phyloP scores from a whole-genome alignment of 2,797 vertebrate species.

The Galagoides demidoff region DNA sequence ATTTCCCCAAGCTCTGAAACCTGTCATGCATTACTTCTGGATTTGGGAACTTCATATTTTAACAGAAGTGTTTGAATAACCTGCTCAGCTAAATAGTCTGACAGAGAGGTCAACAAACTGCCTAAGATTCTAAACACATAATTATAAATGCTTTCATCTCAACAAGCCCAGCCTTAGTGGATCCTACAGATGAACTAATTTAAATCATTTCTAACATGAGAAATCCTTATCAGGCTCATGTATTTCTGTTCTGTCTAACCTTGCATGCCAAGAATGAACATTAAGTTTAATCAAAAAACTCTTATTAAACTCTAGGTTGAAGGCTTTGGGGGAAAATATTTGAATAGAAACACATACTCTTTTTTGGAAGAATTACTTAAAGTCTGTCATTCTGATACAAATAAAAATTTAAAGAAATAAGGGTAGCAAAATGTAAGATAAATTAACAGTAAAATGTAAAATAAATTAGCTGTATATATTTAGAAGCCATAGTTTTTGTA shows the following conservation, averaged over 20 bases:
- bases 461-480: neutral
- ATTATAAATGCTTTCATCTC: conserved; percentile 81
- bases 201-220: conserved; percentile 76
- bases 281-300: conserved; percentile 78
- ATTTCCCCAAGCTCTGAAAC: neutral
- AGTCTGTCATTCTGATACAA: conserved; percentile 39
- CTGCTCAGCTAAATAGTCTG: conserved; percentile 68
- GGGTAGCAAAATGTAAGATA: neutral
- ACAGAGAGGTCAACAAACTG: conserved; percentile 67
- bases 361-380: conserved; percentile 70
- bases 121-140: conserved; percentile 69
- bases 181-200: conserved; percentile 76
- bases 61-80: conserved; percentile 57
- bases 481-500: neutral
- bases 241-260: conserved; percentile 71
- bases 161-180: conserved; percentile 69
- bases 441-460: too few relatives aligned
- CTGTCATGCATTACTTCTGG: neutral
- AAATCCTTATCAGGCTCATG: conserved; percentile 67
- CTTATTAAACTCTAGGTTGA: conserved; percentile 77
- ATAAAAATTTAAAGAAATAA: conserved; percentile 49
- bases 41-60: conserved; percentile 2
- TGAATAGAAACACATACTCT: conserved; percentile 70
- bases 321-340: conserved; percentile 59
- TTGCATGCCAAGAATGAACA: conserved; percentile 56